These are phyloP conservation scores for Venustoraphidia nigricollis DNA, from an alignment of 2,888 invertebrate genomes.

Conservation along the genomic window DNA sequence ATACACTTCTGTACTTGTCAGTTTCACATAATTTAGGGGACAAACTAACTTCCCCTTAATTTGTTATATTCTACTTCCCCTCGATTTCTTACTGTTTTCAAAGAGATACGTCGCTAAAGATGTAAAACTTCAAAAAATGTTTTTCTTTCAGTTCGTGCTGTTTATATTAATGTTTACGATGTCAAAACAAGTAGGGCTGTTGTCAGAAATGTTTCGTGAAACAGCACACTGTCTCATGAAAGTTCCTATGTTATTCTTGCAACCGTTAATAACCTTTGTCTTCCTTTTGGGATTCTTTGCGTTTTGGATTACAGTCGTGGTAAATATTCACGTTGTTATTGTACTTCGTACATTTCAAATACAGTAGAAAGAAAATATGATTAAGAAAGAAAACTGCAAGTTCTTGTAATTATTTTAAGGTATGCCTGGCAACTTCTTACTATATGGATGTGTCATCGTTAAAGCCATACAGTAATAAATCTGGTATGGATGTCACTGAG, in stretches of 20 bases:
- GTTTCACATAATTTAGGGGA: too few species aligned
- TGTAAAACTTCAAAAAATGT: too few species aligned
- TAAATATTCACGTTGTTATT: slow-evolving; percentile 28
- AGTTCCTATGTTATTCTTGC: slow-evolving; percentile 71
- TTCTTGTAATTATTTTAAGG: slow-evolving; percentile 23
- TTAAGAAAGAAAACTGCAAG: too few species aligned
- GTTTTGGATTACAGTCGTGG: slow-evolving; percentile 77
- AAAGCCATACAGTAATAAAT: slow-evolving; percentile 10
- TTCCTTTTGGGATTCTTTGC: slow-evolving; percentile 62
- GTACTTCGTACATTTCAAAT: too few species aligned
- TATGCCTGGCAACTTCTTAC: slow-evolving; percentile 72
- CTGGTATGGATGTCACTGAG: neutral
- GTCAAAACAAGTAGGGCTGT: slow-evolving; percentile 64
- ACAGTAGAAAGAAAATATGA: too few species aligned
- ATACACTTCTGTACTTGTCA: too few species aligned
- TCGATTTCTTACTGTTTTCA: too few species aligned
- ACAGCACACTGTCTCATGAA: slow-evolving; percentile 75
- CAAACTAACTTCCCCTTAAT: too few species aligned
- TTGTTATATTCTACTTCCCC: too few species aligned
- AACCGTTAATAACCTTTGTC: slow-evolving; percentile 70
- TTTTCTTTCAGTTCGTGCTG: slow-evolving; percentile 45
- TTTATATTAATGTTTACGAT: slow-evolving; percentile 59
- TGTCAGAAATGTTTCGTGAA: slow-evolving; percentile 76
- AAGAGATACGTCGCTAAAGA: too few species aligned
- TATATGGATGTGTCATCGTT: slow-evolving; percentile 22